Base-by-base conservation (phyloP, 2,888 invertebrate genomes). In the Vesta saturnalis region DNA sequence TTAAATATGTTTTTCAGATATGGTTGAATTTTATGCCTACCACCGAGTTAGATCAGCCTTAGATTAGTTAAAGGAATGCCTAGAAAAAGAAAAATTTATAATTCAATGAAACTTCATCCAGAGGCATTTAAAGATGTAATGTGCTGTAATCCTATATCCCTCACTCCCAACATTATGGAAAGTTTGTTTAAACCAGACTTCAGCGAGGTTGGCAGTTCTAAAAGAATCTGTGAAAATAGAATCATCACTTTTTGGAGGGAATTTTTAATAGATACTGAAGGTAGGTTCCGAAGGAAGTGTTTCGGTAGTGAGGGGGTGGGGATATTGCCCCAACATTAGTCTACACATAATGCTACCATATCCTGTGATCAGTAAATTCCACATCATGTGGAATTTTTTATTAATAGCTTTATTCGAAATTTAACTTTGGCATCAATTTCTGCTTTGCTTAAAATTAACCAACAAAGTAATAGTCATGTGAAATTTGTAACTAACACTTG, bases 1-100 rank as follows among this genome's bases (percentile, higher is more conserved):
- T 23, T 59, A 49, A 60, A 19, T 47, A 43, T 59, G 59, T 21
- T 15, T 46, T 49, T 49, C 18, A 64, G 56, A 64, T 64, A 23
- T 56, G 23, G 18, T 47, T 15, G 18, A 64, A 56, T 64, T 64
- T 30, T 64, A 64, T 22, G 64, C 57, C 23, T 46, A 19, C 16
- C 39, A 64, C 18, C 56, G 56, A 19, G 19, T 64, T 57, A 56
- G 46, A 47, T 19, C 54, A 18, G 55, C 57, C 16, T 43, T 64
- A 47, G 49, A 56, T 6, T 57, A 64, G 23, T 30, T 61, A 6
- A 23, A 12, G 19, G 57, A 64, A 19, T 57, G 64, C 14, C 43
- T 64, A 21, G 18, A 57, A 56, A 46, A 8, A 18, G 56, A n/a
- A 23, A 12, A n/a, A 46, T 64, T 15, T 64, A 39, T 19, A 19